Base-by-base conservation (phyloP, 2,113 vertebrate species). In the Grallaria varia region DNA sequence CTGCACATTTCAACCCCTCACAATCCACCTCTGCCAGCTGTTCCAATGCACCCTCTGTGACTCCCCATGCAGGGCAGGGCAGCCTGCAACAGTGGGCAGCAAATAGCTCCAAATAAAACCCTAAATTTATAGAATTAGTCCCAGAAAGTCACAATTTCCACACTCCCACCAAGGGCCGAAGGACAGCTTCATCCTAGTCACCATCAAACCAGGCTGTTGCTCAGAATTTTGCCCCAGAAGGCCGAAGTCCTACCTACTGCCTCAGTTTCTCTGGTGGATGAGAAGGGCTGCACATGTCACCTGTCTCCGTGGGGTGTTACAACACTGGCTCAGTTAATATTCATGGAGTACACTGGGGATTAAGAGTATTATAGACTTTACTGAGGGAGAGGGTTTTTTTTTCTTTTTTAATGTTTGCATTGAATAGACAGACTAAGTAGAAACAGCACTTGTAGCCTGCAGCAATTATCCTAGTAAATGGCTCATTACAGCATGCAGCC, bases 361-460 rank as follows among this genome's bases (percentile, higher is more conserved):
- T 94, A 94, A 78, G 24, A 90, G 56, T 56, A 84, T 92, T 93
- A 90, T 0, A 96, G 79, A 86, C 56, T 90, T 83, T 10, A 89
- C 31, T 35, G 45, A 92, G 68, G 45, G 21, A 89, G 69, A 84
- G 8, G 31, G 8, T 42, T 50, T 30, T 37, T 77, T 71, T 86
- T 82, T 47, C 13, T 86, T 84, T 92, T 87, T 72, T 71, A 84
- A 79, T 89, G 66, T 90, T 90, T 95, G 90, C 86, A 84, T 49
- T 90, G 83, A 89, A 74, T 49, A 96, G 73, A 84, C 90, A 93
- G 90, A 88, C 82, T 64, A 92, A 90, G 86, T 66, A 85, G 87
- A 88, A 96, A 90, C 23, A 33, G 93, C 92, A 93, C 68, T 94
- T 87, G 90, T 93, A 96, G 95, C 96, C 96, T 96, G 84, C 90